phyloP scores from a whole-genome alignment of 2,888 invertebrate genomes.

The Piscicola geometra region DNA sequence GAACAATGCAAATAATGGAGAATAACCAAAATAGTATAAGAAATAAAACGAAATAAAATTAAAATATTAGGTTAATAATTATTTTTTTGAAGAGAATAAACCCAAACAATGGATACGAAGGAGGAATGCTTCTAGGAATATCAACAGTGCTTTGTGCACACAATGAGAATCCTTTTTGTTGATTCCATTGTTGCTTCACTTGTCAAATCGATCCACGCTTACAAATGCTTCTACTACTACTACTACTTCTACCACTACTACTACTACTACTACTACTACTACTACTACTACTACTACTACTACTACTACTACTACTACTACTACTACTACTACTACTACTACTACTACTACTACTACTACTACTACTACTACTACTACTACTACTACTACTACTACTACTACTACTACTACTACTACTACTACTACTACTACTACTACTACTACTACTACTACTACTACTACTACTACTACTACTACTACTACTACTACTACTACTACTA shows the following conservation, averaged over 20 bases:
- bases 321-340: conserved; percentile 32
- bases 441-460: conserved; percentile 39
- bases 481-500: conserved; percentile 41
- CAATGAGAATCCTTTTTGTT: too few species aligned
- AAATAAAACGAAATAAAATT: too few species aligned
- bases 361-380: conserved; percentile 26
- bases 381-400: conserved; percentile 28
- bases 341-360: conserved; percentile 39
- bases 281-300: conserved; percentile 38
- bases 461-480: conserved; percentile 40
- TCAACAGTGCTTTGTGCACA: too few species aligned
- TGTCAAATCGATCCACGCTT: too few species aligned
- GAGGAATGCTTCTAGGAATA: too few species aligned
- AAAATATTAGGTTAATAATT: too few species aligned
- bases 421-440: conserved; percentile 40
- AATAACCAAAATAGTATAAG: too few species aligned
- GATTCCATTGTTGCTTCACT: too few species aligned
- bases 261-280: conserved; percentile 40
- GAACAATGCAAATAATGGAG: too few species aligned
- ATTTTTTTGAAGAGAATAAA: too few species aligned
- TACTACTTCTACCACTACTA: conserved; percentile 39
- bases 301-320: conserved; percentile 39
- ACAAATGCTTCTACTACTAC: too few species aligned
- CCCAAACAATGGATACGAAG: too few species aligned
- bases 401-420: conserved; percentile 36